Conservation (phyloP, 1,140 invertebrate species). For the Brachionus paranguensis region DNA sequence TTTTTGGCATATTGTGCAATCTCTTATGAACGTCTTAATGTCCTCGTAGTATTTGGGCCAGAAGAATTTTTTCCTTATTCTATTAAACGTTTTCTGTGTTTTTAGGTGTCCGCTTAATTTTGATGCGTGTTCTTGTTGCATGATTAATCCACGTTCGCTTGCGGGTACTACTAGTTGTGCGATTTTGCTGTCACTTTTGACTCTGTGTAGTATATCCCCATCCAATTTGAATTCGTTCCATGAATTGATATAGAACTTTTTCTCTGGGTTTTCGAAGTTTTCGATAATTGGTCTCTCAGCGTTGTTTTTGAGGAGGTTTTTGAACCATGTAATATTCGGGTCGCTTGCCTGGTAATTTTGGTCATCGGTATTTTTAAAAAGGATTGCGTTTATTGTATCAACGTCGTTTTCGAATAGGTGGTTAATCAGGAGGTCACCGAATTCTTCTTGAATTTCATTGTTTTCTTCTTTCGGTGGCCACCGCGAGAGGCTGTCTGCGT, state of each 20-base stretch:
- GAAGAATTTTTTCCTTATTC: background rate
- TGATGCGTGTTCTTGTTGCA: background rate
- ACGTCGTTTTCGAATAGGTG: background rate
- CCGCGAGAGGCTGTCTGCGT: background rate
- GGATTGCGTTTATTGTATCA: background rate
- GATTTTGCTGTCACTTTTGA: background rate
- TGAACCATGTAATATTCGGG: no score
- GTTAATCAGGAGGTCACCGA: background rate
- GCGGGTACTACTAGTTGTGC: constrained; percentile 12
- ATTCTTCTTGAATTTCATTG: background rate
- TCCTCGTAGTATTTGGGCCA: background rate
- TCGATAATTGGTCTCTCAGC: no score
- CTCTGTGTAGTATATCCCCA: background rate
- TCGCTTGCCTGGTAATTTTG: background rate
- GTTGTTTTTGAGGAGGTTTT: no score
- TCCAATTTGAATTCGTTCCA: no score
- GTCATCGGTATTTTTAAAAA: background rate
- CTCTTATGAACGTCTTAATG: constrained; percentile 2
- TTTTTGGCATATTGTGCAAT: constrained; percentile 4
- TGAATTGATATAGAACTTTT: no score
- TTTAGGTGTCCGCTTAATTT: background rate
- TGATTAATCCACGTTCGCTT: background rate
- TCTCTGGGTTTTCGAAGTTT: no score
- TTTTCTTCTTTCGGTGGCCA: background rate
- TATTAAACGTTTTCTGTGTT: background rate